These are phyloP conservation scores for Sturnus vulgaris DNA, from an alignment of 2,113 vertebrate genomes.

Conservation along the genomic window DNA sequence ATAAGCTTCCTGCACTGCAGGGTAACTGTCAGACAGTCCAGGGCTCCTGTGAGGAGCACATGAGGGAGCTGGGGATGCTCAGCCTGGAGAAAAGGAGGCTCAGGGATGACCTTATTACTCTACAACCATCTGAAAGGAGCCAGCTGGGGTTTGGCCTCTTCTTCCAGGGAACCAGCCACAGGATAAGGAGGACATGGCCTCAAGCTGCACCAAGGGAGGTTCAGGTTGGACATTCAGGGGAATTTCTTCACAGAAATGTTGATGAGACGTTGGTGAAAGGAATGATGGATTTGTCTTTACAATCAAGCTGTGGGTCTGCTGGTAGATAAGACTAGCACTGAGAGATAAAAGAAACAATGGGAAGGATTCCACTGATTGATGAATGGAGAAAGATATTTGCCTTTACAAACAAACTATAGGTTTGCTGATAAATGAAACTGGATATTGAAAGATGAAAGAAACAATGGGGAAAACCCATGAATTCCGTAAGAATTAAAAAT, in stretches of 20 bases:
- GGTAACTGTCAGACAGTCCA: neutral
- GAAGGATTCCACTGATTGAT: too few species aligned
- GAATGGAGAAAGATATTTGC: too few species aligned
- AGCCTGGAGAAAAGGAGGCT: neutral
- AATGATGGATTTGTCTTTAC: too few species aligned
- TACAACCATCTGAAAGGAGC: neutral
- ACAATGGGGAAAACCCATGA: too few species aligned
- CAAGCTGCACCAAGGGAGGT: neutral
- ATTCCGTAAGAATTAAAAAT: too few species aligned
- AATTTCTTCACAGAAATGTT: neutral
- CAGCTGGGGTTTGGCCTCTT: neutral
- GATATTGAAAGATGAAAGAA: too few species aligned
- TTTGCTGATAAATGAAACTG: too few species aligned
- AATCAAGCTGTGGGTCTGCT: too few species aligned
- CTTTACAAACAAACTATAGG: too few species aligned
- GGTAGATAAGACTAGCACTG: too few species aligned
- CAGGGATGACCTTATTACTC: accelerated
- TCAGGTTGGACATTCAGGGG: neutral
- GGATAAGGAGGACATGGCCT: neutral
- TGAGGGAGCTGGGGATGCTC: neutral
- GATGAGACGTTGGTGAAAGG: neutral
- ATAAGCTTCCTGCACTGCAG: accelerated
- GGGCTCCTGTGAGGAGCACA: neutral
- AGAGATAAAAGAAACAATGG: too few species aligned
- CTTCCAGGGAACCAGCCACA: neutral